Conservation (phyloP, 2,797 vertebrate genomes). For the Dendrocincla fuliginosa region DNA sequence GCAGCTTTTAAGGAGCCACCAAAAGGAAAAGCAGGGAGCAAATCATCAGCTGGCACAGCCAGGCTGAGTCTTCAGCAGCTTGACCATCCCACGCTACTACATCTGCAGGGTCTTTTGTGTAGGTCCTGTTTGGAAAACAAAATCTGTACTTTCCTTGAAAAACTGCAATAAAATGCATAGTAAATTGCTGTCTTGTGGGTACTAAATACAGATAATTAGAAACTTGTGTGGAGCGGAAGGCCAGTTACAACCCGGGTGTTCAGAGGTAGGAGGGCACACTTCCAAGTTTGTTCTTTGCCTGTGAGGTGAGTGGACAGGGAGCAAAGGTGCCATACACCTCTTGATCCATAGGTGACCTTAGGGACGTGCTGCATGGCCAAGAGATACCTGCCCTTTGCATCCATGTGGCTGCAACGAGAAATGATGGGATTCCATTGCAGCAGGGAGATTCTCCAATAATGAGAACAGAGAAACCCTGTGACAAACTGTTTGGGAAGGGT, state of each 20-base stretch:
- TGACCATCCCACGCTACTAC: background rate
- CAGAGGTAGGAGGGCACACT: background rate
- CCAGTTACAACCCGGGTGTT: background rate
- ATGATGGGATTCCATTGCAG: background rate
- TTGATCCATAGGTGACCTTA: background rate
- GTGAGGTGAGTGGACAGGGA: background rate
- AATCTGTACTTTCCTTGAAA: background rate
- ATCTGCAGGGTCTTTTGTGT: background rate
- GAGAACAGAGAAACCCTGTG: background rate
- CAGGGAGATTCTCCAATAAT: background rate
- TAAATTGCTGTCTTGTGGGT: background rate
- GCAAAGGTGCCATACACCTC: background rate
- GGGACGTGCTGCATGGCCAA: background rate
- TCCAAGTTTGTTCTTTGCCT: background rate
- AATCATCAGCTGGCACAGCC: background rate
- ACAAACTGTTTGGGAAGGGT: background rate
- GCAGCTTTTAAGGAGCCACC: background rate
- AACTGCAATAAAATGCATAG: background rate
- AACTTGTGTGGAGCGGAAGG: background rate
- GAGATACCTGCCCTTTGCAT: background rate
- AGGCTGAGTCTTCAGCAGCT: background rate
- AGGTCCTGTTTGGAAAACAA: background rate
- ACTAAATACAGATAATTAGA: background rate
- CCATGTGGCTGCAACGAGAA: rapidly evolving
- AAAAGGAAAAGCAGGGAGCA: background rate